Evolutionary conservation across 2,797 vertebrate species (phyloP).

Genomic region (Orientallactaga sibirica): DNA sequence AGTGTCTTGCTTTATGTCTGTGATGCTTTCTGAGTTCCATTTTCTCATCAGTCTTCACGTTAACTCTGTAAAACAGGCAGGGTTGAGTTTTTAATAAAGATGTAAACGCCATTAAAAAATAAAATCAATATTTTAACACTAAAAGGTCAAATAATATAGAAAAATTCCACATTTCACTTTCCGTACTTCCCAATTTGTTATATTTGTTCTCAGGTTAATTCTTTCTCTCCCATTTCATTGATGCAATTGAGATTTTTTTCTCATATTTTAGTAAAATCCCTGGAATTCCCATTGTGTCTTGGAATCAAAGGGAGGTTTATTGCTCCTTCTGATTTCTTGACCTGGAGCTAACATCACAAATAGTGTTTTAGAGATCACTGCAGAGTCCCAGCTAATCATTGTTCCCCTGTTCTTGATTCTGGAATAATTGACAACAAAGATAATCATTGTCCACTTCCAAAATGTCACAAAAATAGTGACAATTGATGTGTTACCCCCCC

Average conservation of each 20-base stretch:
- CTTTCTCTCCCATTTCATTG: neutral
- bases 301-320: neutral
- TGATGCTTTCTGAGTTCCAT: neutral
- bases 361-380: slow-evolving; percentile 1
- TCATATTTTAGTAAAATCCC: neutral
- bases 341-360: neutral
- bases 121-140: neutral
- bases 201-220: neutral
- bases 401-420: neutral
- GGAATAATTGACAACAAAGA: slow-evolving; percentile 44
- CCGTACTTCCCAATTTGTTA: slow-evolving; percentile 1
- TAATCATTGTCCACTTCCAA: neutral
- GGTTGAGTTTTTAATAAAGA: neutral
- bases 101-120: neutral
- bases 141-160: neutral
- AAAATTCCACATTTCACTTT: neutral
- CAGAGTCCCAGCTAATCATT: neutral
- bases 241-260: neutral
- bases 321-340: neutral
- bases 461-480: neutral
- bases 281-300: neutral
- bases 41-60: neutral
- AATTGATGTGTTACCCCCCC: slow-evolving; percentile 9
- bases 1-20: neutral
- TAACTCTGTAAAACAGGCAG: neutral